These are phyloP conservation scores for Mandrillus leucophaeus DNA, from an alignment of 2,113 vertebrate species.

Conservation along the genomic window DNA sequence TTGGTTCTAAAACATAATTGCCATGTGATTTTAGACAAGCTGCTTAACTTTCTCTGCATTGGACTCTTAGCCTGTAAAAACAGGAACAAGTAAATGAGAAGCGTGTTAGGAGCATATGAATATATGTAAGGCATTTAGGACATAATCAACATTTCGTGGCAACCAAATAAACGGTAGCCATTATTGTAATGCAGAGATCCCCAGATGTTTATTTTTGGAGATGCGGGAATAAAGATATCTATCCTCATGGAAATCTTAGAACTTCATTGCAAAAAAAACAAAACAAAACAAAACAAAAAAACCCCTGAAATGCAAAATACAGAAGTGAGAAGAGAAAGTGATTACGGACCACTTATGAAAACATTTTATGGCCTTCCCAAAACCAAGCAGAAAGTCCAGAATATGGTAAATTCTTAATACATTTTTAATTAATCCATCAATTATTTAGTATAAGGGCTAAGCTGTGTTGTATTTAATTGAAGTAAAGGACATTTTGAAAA, in stretches of 20 bases:
- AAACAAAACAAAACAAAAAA: too few species aligned
- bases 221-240: not conserved
- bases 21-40: not conserved
- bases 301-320: not conserved
- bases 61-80: not conserved
- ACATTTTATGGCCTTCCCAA: not conserved
- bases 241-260: not conserved
- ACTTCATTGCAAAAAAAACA: not conserved
- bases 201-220: not conserved
- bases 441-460: not conserved
- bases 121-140: not conserved
- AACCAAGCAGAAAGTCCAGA: not conserved
- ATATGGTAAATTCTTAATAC: not conserved
- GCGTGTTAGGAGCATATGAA: not conserved
- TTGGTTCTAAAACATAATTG: not conserved
- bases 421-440: conserved; percentile 12
- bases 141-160: not conserved
- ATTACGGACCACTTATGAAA: not conserved
- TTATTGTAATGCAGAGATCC: not conserved
- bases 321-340: not conserved
- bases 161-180: not conserved
- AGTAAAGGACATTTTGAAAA: not conserved
- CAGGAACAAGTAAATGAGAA: not conserved
- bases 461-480: not conserved
- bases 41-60: not conserved